Base-by-base conservation (phyloP, 2,113 vertebrate genomes). In the Panurus biarmicus region DNA sequence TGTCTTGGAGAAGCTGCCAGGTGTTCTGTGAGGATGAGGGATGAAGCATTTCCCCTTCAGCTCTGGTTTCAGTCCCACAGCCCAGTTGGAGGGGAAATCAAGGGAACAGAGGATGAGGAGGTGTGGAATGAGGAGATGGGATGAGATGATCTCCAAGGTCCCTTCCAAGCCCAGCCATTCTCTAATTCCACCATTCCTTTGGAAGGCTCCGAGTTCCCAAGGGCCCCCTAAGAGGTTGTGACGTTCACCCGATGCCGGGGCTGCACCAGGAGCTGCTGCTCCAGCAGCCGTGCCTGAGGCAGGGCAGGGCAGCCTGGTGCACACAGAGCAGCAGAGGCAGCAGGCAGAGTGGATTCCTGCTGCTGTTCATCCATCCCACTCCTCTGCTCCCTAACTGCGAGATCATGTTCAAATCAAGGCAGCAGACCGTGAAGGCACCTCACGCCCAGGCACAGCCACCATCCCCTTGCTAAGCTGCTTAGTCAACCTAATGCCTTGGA, bases 381-480 rank as follows among this genome's bases (percentile, higher is more conserved):
- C 51, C 75, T 36, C 15, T 31, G 78, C 92, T 86, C 75, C 50
- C 10, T 78, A 71, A 53, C 85, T 40, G 76, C 47, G 38, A 20
- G 85, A 82, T 93, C 95, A 36, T 93, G 92, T 89, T 67, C 80
- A 36, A 17, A 95, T 91, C 92, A 89, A 62, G 94, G 92, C 93
- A 87, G 86, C 29, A 7, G 92, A 92, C 19, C 66, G 11, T 95
- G 93, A 85, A 77, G 76, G 75, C 67, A 2, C 78, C 90, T 90
- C 80, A 54, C 19, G 5, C 80, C 78, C 64, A 88, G 67, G 20
- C 78, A 71, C 90, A 60, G 65, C 76, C 75, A 22, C 90, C 81
- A 36, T 51, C 72, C 92, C 91, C 67, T 71, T 56, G 65, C 72
- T 94, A 88, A 95, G 94, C 92, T 93, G 95, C 93, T 95, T 86